Conservation (phyloP, 2,797 vertebrate species). For the Lithobates sylvaticus region DNA sequence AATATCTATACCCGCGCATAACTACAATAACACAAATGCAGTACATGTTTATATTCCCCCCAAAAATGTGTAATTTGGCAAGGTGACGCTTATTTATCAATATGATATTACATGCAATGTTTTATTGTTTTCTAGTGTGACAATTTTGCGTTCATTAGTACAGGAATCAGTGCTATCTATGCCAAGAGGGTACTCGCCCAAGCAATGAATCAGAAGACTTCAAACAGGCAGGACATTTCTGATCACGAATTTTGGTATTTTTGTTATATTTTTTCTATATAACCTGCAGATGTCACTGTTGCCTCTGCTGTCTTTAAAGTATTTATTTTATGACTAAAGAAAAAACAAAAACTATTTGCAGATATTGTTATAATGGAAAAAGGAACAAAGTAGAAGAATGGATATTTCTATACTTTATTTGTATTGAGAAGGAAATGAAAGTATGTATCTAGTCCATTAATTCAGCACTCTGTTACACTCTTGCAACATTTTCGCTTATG, state of each 20-base stretch:
- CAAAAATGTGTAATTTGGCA: too few species aligned
- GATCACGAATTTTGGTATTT: not conserved
- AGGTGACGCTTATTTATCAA: too few species aligned
- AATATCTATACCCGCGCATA: too few species aligned
- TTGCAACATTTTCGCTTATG: not conserved
- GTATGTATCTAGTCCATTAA: not conserved
- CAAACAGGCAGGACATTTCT: not conserved
- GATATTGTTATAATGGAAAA: not conserved
- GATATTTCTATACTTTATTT: not conserved
- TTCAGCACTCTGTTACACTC: not conserved
- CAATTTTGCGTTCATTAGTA: not conserved
- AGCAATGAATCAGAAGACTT: not conserved
- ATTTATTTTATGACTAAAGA: not conserved
- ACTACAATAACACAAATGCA: too few species aligned
- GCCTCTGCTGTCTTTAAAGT: not conserved
- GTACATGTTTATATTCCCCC: too few species aligned
- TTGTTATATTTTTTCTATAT: not conserved
- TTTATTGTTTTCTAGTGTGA: not conserved
- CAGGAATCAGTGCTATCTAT: not conserved
- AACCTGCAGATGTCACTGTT: slow-evolving; percentile 8
- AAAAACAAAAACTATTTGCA: not conserved
- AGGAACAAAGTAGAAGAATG: not conserved
- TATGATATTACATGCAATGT: not conserved
- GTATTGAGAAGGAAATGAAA: not conserved
- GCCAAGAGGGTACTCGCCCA: too few species aligned